A percentile compares a stretch with the other conserved stretches of the same genome.
phyloP scores from a whole-genome alignment of 2,113 vertebrate genomes.

The Scolopax mira region DNA sequence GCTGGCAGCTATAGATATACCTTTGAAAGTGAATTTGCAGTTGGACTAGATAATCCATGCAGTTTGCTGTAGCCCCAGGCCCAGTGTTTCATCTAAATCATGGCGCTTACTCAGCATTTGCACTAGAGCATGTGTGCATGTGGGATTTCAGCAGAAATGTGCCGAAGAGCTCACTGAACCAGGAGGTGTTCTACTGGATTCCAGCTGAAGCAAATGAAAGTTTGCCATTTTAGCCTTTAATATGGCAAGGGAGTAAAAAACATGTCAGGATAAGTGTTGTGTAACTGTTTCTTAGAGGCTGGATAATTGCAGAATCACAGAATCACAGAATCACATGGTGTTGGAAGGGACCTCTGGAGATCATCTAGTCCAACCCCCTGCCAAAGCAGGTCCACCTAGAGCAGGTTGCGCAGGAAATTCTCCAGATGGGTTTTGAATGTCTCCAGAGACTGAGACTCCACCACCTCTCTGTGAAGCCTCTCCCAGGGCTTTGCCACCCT shows the following conservation, averaged over 20 bases:
- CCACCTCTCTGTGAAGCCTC: too few relatives aligned
- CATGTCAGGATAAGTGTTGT: background rate
- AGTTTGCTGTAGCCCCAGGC: constrained; percentile 2
- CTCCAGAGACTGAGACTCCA: too few relatives aligned
- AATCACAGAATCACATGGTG: too few relatives aligned
- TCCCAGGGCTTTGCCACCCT: too few relatives aligned
- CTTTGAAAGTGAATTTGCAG: constrained; percentile 28
- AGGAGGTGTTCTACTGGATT: background rate
- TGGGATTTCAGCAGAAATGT: background rate
- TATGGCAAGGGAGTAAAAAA: background rate
- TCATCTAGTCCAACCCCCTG: too few relatives aligned
- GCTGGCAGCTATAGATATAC: constrained; percentile 5
- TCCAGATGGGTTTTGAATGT: too few relatives aligned
- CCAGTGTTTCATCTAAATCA: background rate
- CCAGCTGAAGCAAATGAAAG: background rate
- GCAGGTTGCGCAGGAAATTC: too few relatives aligned
- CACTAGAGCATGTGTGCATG: fast-evolving
- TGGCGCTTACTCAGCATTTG: constrained; percentile 3
- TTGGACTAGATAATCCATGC: background rate
- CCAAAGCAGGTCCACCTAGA: too few relatives aligned
- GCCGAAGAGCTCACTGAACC: background rate
- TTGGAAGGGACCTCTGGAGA: too few relatives aligned
- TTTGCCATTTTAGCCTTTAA: background rate
- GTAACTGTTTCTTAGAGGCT: background rate
- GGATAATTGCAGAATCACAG: background rate